These are phyloP conservation scores for Goniozus legneri DNA, from an alignment of 1,140 invertebrate genomes.

Conservation along the genomic window DNA sequence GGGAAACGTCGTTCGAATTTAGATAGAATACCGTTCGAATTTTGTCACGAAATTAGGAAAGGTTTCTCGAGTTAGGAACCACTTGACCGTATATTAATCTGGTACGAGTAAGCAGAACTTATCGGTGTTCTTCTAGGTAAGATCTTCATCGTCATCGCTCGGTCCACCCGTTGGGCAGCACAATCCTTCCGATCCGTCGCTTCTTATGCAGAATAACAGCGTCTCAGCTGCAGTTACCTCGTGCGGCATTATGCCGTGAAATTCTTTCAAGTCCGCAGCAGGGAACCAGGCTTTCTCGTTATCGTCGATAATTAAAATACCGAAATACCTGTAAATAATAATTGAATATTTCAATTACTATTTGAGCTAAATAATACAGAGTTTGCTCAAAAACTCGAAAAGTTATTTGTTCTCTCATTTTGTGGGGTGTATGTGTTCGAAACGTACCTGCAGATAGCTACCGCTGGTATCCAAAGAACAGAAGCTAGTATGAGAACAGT, in stretches of 20 bases:
- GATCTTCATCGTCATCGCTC: slow-evolving; percentile 59
- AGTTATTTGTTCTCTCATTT: neutral
- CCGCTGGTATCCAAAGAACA: slow-evolving; percentile 82
- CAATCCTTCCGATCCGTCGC: slow-evolving; percentile 77
- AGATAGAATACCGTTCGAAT: too few species aligned
- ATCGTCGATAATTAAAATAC: slow-evolving; percentile 79
- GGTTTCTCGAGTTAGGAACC: slow-evolving; percentile 17
- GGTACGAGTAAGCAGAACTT: slow-evolving; percentile 16
- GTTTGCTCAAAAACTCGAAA: neutral
- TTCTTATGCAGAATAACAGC: slow-evolving; percentile 77
- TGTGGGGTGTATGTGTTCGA: neutral
- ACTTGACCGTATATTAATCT: slow-evolving; percentile 12
- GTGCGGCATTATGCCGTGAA: slow-evolving; percentile 79
- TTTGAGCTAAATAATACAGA: neutral
- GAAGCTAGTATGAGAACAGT: slow-evolving; percentile 72
- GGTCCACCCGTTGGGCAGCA: slow-evolving; percentile 73
- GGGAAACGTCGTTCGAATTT: too few species aligned
- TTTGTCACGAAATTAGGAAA: too few species aligned
- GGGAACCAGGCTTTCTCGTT: slow-evolving; percentile 91
- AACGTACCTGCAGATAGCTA: slow-evolving; percentile 74
- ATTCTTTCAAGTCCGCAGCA: slow-evolving; percentile 80
- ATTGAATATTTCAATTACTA: too few species aligned
- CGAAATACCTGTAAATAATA: slow-evolving; percentile 62
- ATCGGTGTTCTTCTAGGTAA: slow-evolving; percentile 35
- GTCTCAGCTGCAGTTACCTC: slow-evolving; percentile 76